phyloP scores from a whole-genome alignment of 2,888 invertebrate species.

The Scrobipalpa costella region DNA sequence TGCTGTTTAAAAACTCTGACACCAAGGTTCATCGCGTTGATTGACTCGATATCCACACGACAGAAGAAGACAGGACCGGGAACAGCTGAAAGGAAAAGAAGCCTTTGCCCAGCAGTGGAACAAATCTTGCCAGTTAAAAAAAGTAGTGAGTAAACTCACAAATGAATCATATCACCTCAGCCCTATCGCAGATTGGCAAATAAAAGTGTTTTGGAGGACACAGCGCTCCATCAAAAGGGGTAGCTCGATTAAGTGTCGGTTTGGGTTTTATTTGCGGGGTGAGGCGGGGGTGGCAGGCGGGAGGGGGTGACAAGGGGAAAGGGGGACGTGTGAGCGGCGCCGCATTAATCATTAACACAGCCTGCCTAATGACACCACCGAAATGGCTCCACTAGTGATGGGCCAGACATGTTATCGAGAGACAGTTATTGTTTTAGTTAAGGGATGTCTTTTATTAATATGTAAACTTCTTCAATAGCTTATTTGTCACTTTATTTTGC shows the following conservation, averaged over 20 bases:
- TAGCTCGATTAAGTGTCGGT: slow-evolving; percentile 77
- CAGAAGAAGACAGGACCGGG: too few species aligned
- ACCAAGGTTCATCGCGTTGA: too few species aligned
- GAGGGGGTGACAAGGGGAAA: slow-evolving; percentile 34
- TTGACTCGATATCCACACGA: too few species aligned
- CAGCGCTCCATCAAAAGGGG: slow-evolving; percentile 76
- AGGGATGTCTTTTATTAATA: neutral
- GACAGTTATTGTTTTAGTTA: neutral
- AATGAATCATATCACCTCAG: neutral
- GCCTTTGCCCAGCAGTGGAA: too few species aligned
- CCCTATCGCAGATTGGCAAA: slow-evolving; percentile 50
- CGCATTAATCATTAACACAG: slow-evolving; percentile 81
- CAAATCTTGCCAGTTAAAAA: too few species aligned
- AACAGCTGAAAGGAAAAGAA: too few species aligned
- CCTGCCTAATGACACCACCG: slow-evolving; percentile 79
- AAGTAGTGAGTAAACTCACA: neutral
- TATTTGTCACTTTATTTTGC: neutral
- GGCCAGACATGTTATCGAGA: slow-evolving; percentile 45
- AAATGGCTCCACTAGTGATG: slow-evolving; percentile 69
- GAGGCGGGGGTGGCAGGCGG: slow-evolving; percentile 37
- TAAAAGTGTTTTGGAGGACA: slow-evolving; percentile 61
- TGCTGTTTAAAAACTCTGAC: too few species aligned
- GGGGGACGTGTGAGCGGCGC: slow-evolving; percentile 69
- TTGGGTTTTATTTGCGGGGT: slow-evolving; percentile 73
- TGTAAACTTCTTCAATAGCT: neutral